Conservation (phyloP, 2,113 vertebrate genomes). For the Grammomys dolichurus region DNA sequence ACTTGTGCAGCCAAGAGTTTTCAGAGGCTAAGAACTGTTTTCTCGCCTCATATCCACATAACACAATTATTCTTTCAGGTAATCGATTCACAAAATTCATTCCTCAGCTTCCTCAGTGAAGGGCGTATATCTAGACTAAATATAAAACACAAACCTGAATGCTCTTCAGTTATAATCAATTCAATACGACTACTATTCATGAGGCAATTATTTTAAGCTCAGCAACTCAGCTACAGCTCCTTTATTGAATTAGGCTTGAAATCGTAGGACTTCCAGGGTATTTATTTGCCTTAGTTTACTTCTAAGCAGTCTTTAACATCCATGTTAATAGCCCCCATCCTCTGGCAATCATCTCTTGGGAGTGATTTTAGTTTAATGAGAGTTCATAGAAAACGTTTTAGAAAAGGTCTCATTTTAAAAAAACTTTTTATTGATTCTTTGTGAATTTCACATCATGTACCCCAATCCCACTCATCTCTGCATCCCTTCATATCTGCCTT, state of each 20-base stretch:
- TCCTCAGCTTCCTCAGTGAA: constrained; percentile 21
- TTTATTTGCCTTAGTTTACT: background rate
- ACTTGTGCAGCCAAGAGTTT: background rate
- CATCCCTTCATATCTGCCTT: background rate
- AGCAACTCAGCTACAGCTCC: constrained; percentile 51
- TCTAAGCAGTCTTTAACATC: background rate
- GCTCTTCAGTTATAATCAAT: constrained; percentile 73
- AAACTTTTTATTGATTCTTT: background rate
- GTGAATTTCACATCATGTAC: background rate
- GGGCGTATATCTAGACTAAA: constrained; percentile 35
- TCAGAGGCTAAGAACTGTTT: background rate
- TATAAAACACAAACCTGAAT: constrained; percentile 52
- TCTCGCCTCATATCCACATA: background rate
- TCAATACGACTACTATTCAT: constrained; percentile 69
- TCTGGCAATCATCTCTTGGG: background rate
- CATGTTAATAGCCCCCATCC: background rate
- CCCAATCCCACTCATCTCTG: background rate
- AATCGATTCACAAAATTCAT: background rate
- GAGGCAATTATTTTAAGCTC: constrained; percentile 63
- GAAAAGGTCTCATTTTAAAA: constrained; percentile 18
- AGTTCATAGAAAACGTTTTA: constrained; percentile 22
- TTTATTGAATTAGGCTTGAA: constrained; percentile 44
- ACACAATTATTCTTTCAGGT: constrained; percentile 37
- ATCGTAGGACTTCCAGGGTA: background rate
- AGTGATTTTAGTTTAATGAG: constrained; percentile 52